phyloP scores from a whole-genome alignment of 2,888 invertebrate genomes.

The Drosophila vallismaia region DNA sequence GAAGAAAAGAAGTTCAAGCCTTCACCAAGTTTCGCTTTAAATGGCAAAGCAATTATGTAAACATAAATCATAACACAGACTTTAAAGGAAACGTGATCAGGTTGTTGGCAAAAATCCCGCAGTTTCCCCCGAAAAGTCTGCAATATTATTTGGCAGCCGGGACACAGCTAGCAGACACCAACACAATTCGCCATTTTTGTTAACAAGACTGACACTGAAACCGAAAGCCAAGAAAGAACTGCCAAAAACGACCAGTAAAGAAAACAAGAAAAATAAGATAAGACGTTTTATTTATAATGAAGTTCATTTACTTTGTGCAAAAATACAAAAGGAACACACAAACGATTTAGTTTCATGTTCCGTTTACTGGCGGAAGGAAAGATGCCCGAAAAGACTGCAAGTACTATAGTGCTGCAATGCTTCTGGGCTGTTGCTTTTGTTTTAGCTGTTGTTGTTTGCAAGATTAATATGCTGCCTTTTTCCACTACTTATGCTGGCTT shows the following conservation, averaged over 20 bases:
- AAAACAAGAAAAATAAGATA: conserved; percentile 6
- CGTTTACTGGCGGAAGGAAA: conserved; percentile 37
- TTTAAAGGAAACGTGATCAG: conserved; percentile 9
- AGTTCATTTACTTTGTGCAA: conserved; percentile 64
- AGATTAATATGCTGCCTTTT: conserved; percentile 77
- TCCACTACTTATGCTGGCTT: conserved; percentile 76
- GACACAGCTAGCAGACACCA: conserved; percentile 12
- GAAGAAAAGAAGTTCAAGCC: not conserved
- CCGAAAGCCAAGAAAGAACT: conserved; percentile 28
- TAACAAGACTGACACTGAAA: conserved; percentile 41
- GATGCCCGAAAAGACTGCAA: conserved; percentile 42
- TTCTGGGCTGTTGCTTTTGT: conserved; percentile 46
- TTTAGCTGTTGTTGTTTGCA: conserved; percentile 53
- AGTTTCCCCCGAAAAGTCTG: conserved; percentile 3
- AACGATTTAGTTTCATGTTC: conserved; percentile 60
- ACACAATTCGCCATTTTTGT: conserved; percentile 15
- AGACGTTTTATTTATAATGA: conserved; percentile 57
- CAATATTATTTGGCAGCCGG: conserved; percentile 9
- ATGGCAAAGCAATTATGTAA: not conserved
- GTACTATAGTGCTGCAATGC: conserved; percentile 36
- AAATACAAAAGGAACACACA: conserved; percentile 29
- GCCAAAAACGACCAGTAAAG: not conserved
- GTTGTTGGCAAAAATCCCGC: conserved; percentile 8
- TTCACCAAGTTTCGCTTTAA: not conserved
- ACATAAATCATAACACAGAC: not conserved